A percentile compares a stretch with the other conserved stretches of the same genome.
Evolutionary conservation across 2,797 vertebrate species (phyloP).

Genomic region (Phrynocephalus guinanensis): DNA sequence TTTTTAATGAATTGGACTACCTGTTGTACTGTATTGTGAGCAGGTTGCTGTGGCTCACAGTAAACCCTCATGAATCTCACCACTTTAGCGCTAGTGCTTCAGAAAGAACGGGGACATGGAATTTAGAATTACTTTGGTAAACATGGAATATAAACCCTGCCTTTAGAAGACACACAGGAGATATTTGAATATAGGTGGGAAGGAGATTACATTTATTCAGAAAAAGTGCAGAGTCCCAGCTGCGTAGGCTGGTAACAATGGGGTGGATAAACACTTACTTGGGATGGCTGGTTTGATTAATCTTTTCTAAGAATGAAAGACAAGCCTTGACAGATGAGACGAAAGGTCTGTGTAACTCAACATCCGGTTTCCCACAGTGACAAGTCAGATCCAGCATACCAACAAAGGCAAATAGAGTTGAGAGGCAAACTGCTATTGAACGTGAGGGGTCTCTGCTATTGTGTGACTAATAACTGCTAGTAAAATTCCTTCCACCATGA

Average conservation of each 20-base stretch:
- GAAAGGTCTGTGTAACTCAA: neutral
- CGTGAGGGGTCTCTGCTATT: neutral
- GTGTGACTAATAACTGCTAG: no score
- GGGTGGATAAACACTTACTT: neutral
- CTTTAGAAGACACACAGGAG: neutral
- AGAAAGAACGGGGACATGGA: neutral
- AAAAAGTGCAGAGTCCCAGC: neutral
- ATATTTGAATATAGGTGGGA: neutral
- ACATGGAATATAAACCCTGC: neutral
- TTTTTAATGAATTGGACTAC: neutral
- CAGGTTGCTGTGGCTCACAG: neutral
- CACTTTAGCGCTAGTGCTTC: neutral
- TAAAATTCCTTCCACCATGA: no score
- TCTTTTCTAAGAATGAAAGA: neutral
- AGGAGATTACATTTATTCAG: neutral
- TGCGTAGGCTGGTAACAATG: conserved; percentile 5
- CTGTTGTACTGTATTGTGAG: no score
- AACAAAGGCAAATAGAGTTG: neutral
- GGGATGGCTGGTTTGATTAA: conserved; percentile 17
- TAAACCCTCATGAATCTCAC: no score
- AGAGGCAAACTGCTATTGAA: neutral
- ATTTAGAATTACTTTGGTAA: neutral
- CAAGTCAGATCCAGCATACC: neutral
- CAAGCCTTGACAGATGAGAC: neutral
- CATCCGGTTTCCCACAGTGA: conserved; percentile 15